Evolutionary conservation across 37 sponge, comb jelly and placozoan genomes (phyloP), one percentile per base, ranked within the genome.

Genomic region (Aplysina aerophoba): DNA sequence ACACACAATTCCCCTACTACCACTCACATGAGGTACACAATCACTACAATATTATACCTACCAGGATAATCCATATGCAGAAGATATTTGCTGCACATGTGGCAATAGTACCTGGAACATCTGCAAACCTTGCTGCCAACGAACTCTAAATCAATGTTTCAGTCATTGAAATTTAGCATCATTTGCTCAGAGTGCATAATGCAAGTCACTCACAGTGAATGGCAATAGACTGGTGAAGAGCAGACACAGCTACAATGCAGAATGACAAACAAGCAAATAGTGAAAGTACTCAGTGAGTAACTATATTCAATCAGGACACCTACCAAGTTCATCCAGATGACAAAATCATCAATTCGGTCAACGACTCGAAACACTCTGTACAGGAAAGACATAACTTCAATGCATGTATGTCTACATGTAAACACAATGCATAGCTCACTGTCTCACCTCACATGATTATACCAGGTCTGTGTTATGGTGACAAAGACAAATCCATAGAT

Each of bases 311-410:
- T 27, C 35, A 69, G 24, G 0, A 81, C 28, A 69, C 84, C 56
- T 80, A 93, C 81, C 75, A 94, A 72, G 59, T 94, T 94, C 54
- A 94, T 79, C 89, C 89, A 89, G 4, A 91, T 20, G 0, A 90
- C 24, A 27, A 86, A 63, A 57, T 91, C 89, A 81, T 94, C 87
- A 57, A 89, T 87, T 28, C 84, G 63, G 58, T 89, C 89, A 62
- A 89, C 81, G 0, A 92, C 31, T 33, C 71, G 41, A 62, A 91
- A 91, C 37, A 91, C 85, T n/a, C 90, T 90, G 39, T 31, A 33
- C 72, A 5, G 21, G 73, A 20, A 34, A 15, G 6, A 71, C 20
- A 35, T 20, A 15, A 35, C 2, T 35, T 3, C 27, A 6, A 13
- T 62, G 11, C 64, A 62, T 6, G 25, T 14, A n/a, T 62, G 12